Evolutionary conservation across 1,140 invertebrate species (phyloP).

Genomic region (Eriosoma lanigerum): DNA sequence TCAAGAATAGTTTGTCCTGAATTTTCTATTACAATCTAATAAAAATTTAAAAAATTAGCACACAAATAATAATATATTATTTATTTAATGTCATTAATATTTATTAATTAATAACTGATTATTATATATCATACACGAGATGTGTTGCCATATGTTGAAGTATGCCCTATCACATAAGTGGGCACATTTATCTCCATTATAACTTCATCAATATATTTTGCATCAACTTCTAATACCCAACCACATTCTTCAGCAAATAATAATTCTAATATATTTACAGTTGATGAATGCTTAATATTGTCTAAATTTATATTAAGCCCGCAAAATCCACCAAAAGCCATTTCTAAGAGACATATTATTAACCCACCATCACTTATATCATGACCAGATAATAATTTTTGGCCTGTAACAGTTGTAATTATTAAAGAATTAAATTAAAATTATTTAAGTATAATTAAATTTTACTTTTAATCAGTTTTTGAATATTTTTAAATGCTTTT

Average conservation of each 20-base stretch:
- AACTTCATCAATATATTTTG: conserved; percentile 64
- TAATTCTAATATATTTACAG: conserved; percentile 62
- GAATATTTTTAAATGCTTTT: conserved; percentile 79
- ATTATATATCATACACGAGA: conserved; percentile 60
- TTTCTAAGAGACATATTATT: conserved; percentile 86
- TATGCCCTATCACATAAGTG: conserved; percentile 73
- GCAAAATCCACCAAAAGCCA: conserved; percentile 89
- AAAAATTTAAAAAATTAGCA: conserved; percentile 35
- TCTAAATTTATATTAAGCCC: conserved; percentile 72
- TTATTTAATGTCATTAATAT: not conserved
- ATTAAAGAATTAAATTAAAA: conserved; percentile 34
- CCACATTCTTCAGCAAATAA: conserved; percentile 92
- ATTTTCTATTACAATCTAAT: conserved; percentile 64
- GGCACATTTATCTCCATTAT: conserved; percentile 64
- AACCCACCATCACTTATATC: conserved; percentile 96
- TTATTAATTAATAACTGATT: not conserved
- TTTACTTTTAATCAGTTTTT: conserved; percentile 75
- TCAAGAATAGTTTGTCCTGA: conserved; percentile 67
- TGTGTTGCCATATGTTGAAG: conserved; percentile 67
- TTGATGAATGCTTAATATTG: conserved; percentile 56
- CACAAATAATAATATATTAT: not conserved
- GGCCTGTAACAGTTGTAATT: conserved; percentile 61
- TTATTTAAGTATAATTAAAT: not conserved
- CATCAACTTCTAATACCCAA: conserved; percentile 81
- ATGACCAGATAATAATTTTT: conserved; percentile 82